Evolutionary conservation across 1,140 invertebrate species (phyloP).

Genomic region (Plectus sambesii): DNA sequence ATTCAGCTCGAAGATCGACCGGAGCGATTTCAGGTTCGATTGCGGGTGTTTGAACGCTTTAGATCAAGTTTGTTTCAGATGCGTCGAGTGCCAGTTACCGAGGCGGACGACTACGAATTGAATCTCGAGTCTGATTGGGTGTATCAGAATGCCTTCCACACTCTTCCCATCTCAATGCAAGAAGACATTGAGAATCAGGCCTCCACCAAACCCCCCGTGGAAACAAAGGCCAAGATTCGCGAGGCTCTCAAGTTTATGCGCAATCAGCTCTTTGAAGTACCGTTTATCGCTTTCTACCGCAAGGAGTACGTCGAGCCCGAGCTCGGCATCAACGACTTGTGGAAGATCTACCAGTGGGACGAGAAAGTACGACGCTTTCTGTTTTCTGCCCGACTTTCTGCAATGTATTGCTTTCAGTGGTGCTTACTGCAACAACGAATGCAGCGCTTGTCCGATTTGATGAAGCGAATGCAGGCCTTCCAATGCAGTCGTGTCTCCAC

Average conservation of each 20-base stretch:
- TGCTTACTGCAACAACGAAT: slow-evolving; percentile 79
- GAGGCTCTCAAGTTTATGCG: slow-evolving; percentile 90
- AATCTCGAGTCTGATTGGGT: slow-evolving; percentile 96
- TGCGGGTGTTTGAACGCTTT: slow-evolving; percentile 6
- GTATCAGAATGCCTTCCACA: slow-evolving; percentile 79
- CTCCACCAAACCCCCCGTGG: slow-evolving; percentile 4
- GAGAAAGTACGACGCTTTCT: slow-evolving; percentile 24
- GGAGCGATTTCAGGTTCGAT: slow-evolving; percentile 48
- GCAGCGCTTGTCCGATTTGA: slow-evolving; percentile 64
- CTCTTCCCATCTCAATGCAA: slow-evolving; percentile 65
- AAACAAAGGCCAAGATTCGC: slow-evolving; percentile 60
- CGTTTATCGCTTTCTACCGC: slow-evolving; percentile 95
- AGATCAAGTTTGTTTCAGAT: slow-evolving; percentile 58
- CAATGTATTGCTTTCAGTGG: slow-evolving; percentile 56
- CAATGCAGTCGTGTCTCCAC: slow-evolving; percentile 72
- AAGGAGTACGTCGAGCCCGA: slow-evolving; percentile 95
- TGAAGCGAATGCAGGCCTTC: slow-evolving; percentile 82
- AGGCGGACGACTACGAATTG: slow-evolving; percentile 66
- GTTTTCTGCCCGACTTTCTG: slow-evolving; percentile 4
- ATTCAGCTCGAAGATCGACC: slow-evolving; percentile 53
- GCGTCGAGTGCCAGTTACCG: slow-evolving; percentile 65
- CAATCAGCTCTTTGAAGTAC: slow-evolving; percentile 61
- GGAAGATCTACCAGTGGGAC: slow-evolving; percentile 71
- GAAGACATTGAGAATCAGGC: slow-evolving; percentile 46
- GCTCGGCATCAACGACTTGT: slow-evolving; percentile 84